Conservation (phyloP, 2,113 vertebrate genomes). For the Apteryx mantelli region DNA sequence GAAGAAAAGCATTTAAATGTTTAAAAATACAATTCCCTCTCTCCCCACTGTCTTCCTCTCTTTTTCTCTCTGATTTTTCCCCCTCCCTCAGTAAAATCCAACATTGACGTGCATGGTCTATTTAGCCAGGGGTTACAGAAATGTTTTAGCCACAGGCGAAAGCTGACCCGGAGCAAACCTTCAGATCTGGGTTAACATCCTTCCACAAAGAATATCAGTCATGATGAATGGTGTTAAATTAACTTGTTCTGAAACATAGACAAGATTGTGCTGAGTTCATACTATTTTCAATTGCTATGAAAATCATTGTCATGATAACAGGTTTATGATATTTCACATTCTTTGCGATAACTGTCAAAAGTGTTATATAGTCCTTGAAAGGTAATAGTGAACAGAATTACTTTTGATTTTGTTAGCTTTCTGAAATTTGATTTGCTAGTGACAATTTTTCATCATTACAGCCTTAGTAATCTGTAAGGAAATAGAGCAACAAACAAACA, state of each 20-base stretch:
- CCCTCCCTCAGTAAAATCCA: background rate
- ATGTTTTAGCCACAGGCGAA: background rate
- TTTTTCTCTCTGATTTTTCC: background rate
- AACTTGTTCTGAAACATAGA: background rate
- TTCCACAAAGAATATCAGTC: background rate
- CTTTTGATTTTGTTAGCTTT: constrained; percentile 10
- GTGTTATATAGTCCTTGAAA: background rate
- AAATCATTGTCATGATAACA: background rate
- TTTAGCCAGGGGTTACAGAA: background rate
- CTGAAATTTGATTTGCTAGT: background rate
- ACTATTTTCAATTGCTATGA: background rate
- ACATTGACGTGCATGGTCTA: background rate
- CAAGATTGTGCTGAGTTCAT: background rate
- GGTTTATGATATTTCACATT: background rate
- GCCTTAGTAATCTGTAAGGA: background rate
- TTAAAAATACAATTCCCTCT: background rate
- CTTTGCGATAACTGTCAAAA: background rate
- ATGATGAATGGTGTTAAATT: background rate
- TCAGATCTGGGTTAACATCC: background rate
- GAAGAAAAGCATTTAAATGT: background rate
- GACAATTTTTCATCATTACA: background rate
- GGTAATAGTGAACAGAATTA: background rate
- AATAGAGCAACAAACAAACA: background rate
- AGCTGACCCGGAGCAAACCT: background rate
- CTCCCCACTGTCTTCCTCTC: background rate